These are phyloP conservation scores for Drosophila yooni DNA, from an alignment of 2,888 invertebrate genomes.

Conservation along the genomic window DNA sequence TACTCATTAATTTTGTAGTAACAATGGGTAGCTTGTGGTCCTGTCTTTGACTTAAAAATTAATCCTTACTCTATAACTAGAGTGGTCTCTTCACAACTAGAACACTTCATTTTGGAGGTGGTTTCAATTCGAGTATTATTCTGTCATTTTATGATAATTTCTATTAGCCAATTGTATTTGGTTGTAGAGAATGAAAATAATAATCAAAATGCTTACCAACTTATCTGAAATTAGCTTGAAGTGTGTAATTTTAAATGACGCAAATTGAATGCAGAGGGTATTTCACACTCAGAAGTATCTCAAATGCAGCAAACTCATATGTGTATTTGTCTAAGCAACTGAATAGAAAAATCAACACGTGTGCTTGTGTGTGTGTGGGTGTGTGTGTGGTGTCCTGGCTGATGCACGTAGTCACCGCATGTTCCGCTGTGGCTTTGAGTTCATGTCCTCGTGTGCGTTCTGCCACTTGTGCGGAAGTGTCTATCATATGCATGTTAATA, in stretches of 20 bases:
- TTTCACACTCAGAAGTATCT: slow-evolving; percentile 4
- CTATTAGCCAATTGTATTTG: not conserved
- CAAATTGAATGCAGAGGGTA: slow-evolving; percentile 22
- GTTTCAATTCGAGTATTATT: not conserved
- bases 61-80: not conserved
- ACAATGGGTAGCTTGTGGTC: not conserved
- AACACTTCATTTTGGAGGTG: not conserved
- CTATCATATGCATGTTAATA: slow-evolving; percentile 80
- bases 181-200: not conserved
- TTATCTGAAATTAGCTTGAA: not conserved
- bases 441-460: slow-evolving; percentile 53
- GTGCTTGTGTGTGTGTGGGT: slow-evolving; percentile 9
- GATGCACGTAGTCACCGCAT: slow-evolving; percentile 70
- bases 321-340: slow-evolving; percentile 26
- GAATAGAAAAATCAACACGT: slow-evolving; percentile 43
- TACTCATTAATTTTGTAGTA: slow-evolving; percentile 21
- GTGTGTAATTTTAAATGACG: not conserved
- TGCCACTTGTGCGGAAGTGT: slow-evolving; percentile 74
- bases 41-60: not conserved
- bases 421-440: slow-evolving; percentile 57
- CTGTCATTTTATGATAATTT: not conserved
- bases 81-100: not conserved
- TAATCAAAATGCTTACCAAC: not conserved
- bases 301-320: slow-evolving; percentile 16
- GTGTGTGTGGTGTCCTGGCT: slow-evolving; percentile 24